Percentiles rank a stretch among this genome's conserved stretches.
These are phyloP conservation scores for Drosophila neotestacea DNA, from an alignment of 2,888 invertebrate species.

Conservation along the genomic window DNA sequence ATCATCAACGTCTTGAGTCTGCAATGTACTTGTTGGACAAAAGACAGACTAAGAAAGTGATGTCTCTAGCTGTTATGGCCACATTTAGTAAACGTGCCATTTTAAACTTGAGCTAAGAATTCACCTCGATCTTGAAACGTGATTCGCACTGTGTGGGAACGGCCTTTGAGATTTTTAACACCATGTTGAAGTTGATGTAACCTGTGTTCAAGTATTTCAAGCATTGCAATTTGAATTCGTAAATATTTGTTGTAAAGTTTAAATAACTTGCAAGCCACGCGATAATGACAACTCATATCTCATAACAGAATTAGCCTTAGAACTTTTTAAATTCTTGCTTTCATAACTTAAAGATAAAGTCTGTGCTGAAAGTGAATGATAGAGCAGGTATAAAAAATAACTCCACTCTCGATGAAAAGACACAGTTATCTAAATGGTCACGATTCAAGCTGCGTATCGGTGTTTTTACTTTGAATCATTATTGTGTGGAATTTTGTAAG, in stretches of 20 bases:
- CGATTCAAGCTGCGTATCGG: constrained; percentile 13
- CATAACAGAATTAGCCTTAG: not conserved
- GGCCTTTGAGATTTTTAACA: constrained; percentile 56
- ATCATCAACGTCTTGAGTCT: not conserved
- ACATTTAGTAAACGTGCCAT: constrained; percentile 60
- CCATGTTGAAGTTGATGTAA: constrained; percentile 40
- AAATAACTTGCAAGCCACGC: constrained; percentile 45
- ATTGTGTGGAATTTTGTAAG: constrained; percentile 1
- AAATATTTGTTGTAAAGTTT: constrained; percentile 57
- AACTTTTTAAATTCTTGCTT: constrained; percentile 21
- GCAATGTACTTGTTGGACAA: constrained; percentile 1
- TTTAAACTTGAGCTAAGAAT: constrained; percentile 54
- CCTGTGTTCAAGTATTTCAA: constrained; percentile 45
- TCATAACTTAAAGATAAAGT: constrained; percentile 22
- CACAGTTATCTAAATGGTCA: constrained; percentile 32
- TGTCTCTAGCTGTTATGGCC: not conserved
- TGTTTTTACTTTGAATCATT: constrained; percentile 10
- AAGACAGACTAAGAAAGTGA: constrained; percentile 37
- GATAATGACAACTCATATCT: constrained; percentile 21
- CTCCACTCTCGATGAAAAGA: not conserved
- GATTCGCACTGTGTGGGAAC: constrained; percentile 57
- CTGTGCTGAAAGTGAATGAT: constrained; percentile 13
- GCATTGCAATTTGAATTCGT: constrained; percentile 57
- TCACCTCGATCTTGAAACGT: constrained; percentile 84
- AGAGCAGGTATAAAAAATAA: constrained; percentile 30